Base-by-base conservation (phyloP, 1,140 invertebrate genomes). In the Tetragnatha versicolor region DNA sequence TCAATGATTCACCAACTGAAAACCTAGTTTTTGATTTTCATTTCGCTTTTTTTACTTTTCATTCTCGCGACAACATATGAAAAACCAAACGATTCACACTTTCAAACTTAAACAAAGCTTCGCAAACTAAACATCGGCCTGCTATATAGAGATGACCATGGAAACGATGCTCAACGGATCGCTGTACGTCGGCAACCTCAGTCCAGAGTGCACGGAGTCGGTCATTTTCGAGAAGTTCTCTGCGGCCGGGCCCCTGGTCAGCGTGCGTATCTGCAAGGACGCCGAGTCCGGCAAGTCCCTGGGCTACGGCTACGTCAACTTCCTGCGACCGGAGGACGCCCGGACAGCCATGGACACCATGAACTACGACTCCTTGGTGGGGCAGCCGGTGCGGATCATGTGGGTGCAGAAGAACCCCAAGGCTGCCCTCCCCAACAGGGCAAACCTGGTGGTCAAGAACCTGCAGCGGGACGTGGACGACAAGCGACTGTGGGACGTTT, bases 391-490 rank as follows among this genome's bases (percentile, higher is more conserved):
- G 86, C 91, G 97, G 85, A 99, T 99, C 83, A 99, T 99, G 98
- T 99, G 98, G 98, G 98, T 96, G 98, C 37, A 65, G 10, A 65
- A 65, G 9, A 25, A 65, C 22, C 98, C 96, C 98, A 88, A 91
- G 97, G 84, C 97, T 99, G 89, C 97, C 97, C 47, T 98, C 98
- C 51, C 90, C 97, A 82, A 96, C 96, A 12, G 20, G 4, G 98
- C 97, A 60, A 99, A 99, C 88, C 95, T 99, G 66, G 99, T 99
- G 87, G 99, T 99, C 83, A 99, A 99, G 88, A 99, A 99, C 86
- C 88, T 99, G 85, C 97, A 98, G 85, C 97, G 95, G 87, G 92
- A 91, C 79, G 99, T 99, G 86, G 97, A 99, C 88, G 99, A 98
- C 89, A 99, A 99, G 87, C 94, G 96, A 63, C 96, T 99, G 91